Percentiles rank a stretch among this genome's conserved stretches.
Conservation (phyloP, 2,113 vertebrate species). For the Pitta sordida region DNA sequence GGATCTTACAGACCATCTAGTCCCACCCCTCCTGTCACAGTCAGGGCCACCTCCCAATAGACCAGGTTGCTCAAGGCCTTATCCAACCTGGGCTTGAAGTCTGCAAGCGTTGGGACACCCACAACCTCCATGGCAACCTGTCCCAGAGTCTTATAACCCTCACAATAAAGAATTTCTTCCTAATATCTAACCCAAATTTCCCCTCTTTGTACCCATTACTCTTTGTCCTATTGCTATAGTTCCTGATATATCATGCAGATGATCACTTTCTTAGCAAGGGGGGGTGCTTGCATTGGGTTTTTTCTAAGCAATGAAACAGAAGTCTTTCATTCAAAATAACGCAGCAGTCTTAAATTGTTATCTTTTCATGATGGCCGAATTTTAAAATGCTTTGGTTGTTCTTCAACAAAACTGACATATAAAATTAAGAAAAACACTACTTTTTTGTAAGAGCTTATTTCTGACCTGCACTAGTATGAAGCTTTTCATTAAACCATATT, state of each 20-base stretch:
- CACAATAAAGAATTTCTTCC: no score
- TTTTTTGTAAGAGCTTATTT: neutral
- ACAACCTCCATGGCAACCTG: no score
- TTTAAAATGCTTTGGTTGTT: neutral
- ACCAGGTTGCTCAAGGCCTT: no score
- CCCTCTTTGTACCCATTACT: no score
- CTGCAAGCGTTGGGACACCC: no score
- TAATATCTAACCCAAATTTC: no score
- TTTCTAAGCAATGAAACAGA: neutral
- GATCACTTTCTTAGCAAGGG: neutral
- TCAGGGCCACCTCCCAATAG: neutral
- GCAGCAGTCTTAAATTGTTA: neutral
- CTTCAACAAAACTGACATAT: neutral
- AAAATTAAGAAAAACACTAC: neutral
- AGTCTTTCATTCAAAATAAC: neutral
- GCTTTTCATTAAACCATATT: neutral
- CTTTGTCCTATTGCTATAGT: no score
- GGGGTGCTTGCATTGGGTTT: rapidly evolving
- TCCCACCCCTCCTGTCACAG: neutral
- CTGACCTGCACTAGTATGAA: neutral
- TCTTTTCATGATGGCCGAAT: neutral
- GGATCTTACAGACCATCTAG: neutral
- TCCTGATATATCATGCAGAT: neutral
- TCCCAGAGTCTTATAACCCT: no score
- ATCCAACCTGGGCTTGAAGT: no score